phyloP scores from a whole-genome alignment of 2,113 vertebrate genomes.

The Gambusia holbrooki region DNA sequence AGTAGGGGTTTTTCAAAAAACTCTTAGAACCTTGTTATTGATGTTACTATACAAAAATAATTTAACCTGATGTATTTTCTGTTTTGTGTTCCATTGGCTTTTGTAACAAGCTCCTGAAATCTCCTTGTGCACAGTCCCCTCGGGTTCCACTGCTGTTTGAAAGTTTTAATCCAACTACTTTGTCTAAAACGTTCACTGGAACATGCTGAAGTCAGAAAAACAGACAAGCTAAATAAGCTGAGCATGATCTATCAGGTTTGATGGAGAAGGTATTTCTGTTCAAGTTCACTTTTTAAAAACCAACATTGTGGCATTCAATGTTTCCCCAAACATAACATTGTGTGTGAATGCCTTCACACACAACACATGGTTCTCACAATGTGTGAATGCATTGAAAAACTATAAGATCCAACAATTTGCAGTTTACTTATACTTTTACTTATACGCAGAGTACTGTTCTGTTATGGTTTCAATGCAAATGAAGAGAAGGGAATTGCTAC shows the following conservation, averaged over 20 bases:
- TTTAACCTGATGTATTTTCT: background rate
- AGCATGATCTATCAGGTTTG: background rate
- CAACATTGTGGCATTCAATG: no score
- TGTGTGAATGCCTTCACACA: no score
- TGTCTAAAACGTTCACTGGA: background rate
- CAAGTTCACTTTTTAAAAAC: no score
- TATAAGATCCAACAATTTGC: no score
- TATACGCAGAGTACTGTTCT: no score
- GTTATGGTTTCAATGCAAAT: no score
- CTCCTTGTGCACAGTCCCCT: background rate
- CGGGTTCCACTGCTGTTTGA: background rate
- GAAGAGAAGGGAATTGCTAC: no score
- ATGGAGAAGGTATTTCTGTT: background rate
- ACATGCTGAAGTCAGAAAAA: background rate
- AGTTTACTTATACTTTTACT: no score
- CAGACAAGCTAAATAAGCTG: background rate
- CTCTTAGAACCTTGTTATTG: slow-evolving; percentile 5
- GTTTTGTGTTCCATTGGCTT: background rate
- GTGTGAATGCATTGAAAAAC: no score
- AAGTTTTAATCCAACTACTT: background rate
- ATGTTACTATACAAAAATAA: background rate
- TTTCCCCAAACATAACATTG: no score
- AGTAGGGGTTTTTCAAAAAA: background rate
- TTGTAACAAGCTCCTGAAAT: background rate
- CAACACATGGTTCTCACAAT: no score